Percentiles rank a stretch among this genome's conserved stretches.
phyloP scores from a whole-genome alignment of 1,140 invertebrate species.

The Caenorhabditis inopinata region DNA sequence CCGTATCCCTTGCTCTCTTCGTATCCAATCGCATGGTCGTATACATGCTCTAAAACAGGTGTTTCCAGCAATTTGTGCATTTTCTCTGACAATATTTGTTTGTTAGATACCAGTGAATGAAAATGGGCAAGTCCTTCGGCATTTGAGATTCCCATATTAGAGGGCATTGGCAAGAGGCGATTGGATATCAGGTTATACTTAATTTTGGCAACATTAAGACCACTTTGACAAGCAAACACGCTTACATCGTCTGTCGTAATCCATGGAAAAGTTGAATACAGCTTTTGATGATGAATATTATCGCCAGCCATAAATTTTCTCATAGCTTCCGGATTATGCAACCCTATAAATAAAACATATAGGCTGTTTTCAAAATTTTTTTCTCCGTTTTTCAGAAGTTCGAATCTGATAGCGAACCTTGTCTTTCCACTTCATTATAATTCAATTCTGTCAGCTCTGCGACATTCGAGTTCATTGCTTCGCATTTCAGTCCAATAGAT shows the following conservation, averaged over 20 bases:
- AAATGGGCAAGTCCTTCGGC: constrained; percentile 41
- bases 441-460: constrained; percentile 15
- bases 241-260: constrained; percentile 44
- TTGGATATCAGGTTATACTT: constrained; percentile 46
- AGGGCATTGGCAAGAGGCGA: constrained; percentile 47
- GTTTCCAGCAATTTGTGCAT: background rate
- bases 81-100: background rate
- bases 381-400: background rate
- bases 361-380: background rate
- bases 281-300: constrained; percentile 40
- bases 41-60: constrained; percentile 23
- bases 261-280: constrained; percentile 46
- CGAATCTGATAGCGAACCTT: background rate
- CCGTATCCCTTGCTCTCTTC: constrained; percentile 42
- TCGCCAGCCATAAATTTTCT: constrained; percentile 34
- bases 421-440: background rate
- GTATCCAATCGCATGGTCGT: constrained; percentile 35
- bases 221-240: background rate
- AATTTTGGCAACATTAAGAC: background rate
- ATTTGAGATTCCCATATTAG: constrained; percentile 49
- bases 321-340: constrained; percentile 42
- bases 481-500: constrained; percentile 38
- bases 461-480: constrained; percentile 33
- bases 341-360: constrained; percentile 1
- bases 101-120: constrained; percentile 37